Evolutionary conservation across 2,113 vertebrate genomes (phyloP).

Genomic region (Calypte anna): DNA sequence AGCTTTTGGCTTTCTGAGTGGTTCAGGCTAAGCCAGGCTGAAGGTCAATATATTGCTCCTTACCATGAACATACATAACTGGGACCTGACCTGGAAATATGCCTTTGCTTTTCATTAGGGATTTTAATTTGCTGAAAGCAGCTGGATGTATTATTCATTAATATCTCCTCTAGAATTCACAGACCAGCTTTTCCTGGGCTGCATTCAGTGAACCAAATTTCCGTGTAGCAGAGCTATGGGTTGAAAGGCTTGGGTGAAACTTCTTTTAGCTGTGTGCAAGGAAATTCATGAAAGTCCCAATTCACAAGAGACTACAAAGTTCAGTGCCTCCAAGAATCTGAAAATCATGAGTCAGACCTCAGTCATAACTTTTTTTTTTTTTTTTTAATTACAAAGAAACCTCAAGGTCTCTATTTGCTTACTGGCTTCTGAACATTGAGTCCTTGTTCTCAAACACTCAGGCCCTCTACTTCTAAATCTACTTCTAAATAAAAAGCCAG

Average conservation of each 20-base stretch:
- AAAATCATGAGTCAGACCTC: constrained; percentile 8
- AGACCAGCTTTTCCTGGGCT: constrained; percentile 8
- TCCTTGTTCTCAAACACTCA: neutral
- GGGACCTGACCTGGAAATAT: neutral
- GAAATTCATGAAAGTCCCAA: neutral
- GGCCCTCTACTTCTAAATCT: neutral
- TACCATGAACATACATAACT: accelerated
- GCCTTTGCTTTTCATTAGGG: neutral
- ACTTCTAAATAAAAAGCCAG: constrained; percentile 7
- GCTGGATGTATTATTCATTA: neutral
- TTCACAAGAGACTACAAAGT: neutral
- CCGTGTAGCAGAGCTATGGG: accelerated
- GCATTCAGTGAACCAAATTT: neutral
- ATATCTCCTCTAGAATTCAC: neutral
- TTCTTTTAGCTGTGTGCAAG: neutral
- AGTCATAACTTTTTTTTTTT: neutral
- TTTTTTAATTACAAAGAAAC: neutral
- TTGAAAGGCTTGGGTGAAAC: constrained; percentile 6
- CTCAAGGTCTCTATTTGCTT: constrained; percentile 23
- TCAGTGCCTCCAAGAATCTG: neutral
- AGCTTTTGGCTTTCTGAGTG: neutral
- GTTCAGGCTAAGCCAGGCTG: neutral
- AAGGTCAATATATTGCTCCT: neutral
- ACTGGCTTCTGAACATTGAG: constrained; percentile 7
- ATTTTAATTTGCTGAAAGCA: neutral